A percentile compares a stretch with the other conserved stretches of the same genome.
Evolutionary conservation across 1,140 invertebrate species (phyloP).

Genomic region (Samia ricini): DNA sequence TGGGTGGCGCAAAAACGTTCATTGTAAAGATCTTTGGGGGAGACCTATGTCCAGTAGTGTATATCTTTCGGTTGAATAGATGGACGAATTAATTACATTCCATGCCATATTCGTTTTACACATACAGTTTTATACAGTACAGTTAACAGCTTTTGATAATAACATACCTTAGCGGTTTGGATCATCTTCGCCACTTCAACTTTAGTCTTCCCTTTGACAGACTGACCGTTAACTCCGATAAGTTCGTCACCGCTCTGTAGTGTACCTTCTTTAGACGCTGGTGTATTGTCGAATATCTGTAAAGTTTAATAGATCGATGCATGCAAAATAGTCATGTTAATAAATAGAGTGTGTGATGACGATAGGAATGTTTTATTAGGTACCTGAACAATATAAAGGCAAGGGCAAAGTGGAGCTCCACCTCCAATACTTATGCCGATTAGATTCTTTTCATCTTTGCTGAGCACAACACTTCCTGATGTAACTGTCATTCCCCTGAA

Average conservation of each 20-base stretch:
- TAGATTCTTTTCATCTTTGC: constrained; percentile 96
- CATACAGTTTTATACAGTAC: too few relatives aligned
- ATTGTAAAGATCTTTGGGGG: too few relatives aligned
- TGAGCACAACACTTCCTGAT: constrained; percentile 93
- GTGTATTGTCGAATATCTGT: constrained; percentile 98
- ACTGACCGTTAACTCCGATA: constrained; percentile 93
- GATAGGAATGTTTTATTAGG: constrained; percentile 53
- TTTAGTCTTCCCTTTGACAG: constrained; percentile 98
- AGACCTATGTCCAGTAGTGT: too few relatives aligned
- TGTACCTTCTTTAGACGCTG: constrained; percentile 93
- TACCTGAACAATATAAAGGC: constrained; percentile 97
- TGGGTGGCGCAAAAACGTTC: too few relatives aligned
- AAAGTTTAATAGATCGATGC: constrained; percentile 8
- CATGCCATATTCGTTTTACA: too few relatives aligned
- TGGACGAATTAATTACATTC: too few relatives aligned
- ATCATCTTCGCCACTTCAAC: constrained; percentile 99
- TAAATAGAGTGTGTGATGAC: too few relatives aligned
- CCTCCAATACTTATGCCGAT: constrained; percentile 99
- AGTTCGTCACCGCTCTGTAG: constrained; percentile 98
- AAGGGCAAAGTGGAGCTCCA: constrained; percentile 96
- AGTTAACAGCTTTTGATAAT: too few relatives aligned
- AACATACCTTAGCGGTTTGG: constrained; percentile 88
- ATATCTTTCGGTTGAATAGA: too few relatives aligned
- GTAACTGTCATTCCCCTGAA: constrained; percentile 97
- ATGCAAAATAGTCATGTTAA: too few relatives aligned